A percentile compares a stretch with the other conserved stretches of the same genome.
These are phyloP conservation scores for Cercocebus atys DNA, from an alignment of 2,113 vertebrate species.

Conservation along the genomic window DNA sequence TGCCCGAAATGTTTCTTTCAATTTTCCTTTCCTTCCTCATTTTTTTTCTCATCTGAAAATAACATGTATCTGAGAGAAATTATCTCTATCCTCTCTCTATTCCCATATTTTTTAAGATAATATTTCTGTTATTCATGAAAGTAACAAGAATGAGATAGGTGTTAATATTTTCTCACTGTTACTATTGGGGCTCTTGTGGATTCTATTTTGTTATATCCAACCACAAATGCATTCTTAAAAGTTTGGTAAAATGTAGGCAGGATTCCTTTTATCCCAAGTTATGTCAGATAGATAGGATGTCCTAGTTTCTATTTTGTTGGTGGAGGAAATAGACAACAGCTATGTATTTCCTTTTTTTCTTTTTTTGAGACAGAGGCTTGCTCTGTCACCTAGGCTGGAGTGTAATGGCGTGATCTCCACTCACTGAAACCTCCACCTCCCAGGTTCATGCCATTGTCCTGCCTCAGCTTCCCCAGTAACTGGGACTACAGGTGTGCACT, in stretches of 20 bases:
- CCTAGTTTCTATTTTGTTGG: not conserved
- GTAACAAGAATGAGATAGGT: not conserved
- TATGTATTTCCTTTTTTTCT: not conserved
- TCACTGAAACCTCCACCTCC: too few species aligned
- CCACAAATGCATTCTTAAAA: not conserved
- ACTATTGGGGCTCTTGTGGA: not conserved
- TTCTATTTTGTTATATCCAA: not conserved
- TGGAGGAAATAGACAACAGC: not conserved
- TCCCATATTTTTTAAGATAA: not conserved
- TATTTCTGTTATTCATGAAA: not conserved
- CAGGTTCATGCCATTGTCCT: too few species aligned
- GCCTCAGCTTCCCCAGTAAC: too few species aligned
- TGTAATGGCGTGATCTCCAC: too few species aligned
- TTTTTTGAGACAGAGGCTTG: too few species aligned
- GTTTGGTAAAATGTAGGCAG: not conserved
- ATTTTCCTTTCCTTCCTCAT: not conserved
- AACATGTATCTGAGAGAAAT: not conserved
- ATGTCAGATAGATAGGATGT: not conserved
- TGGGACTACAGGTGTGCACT: too few species aligned
- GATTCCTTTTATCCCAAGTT: not conserved
- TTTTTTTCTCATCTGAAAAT: not conserved
- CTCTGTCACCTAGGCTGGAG: too few species aligned
- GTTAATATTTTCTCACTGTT: not conserved
- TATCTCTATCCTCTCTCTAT: not conserved
- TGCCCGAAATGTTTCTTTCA: not conserved